Evolutionary conservation across 2,888 invertebrate genomes (phyloP).

Genomic region (Rhaphigaster nebulosa): DNA sequence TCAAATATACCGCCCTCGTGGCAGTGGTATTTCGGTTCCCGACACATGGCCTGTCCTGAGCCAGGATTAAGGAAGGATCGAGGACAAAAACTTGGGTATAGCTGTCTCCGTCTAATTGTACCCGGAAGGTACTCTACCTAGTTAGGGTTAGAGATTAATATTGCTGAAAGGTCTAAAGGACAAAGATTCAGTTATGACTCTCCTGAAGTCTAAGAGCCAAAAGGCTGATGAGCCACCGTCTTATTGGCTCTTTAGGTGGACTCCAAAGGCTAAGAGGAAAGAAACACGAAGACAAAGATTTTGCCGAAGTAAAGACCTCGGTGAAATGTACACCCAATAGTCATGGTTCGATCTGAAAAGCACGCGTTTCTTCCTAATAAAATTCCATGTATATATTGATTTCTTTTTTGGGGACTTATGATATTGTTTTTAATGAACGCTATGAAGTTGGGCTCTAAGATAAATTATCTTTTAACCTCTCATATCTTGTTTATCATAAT

Average conservation of each 20-base stretch:
- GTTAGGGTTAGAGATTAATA: neutral
- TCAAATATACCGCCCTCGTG: no score
- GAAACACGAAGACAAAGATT: neutral
- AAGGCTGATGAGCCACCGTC: neutral
- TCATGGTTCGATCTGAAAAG: neutral
- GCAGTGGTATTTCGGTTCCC: no score
- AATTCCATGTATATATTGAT: no score
- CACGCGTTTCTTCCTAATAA: no score
- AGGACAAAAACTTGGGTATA: neutral
- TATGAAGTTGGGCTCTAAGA: no score
- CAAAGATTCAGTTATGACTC: neutral
- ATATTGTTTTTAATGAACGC: no score
- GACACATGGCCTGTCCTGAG: neutral
- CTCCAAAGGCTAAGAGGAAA: neutral
- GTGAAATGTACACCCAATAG: neutral
- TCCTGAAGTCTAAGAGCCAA: neutral
- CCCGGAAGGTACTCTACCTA: neutral
- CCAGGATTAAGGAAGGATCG: neutral
- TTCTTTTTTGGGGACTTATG: no score
- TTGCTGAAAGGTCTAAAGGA: neutral
- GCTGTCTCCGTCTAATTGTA: neutral
- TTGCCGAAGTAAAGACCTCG: neutral
- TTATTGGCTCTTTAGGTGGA: neutral
- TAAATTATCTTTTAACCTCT: no score
- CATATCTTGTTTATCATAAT: no score